A percentile compares a stretch with the other conserved stretches of the same genome.
Evolutionary conservation across 2,113 vertebrate genomes (phyloP).

Genomic region (Cinclus cinclus): DNA sequence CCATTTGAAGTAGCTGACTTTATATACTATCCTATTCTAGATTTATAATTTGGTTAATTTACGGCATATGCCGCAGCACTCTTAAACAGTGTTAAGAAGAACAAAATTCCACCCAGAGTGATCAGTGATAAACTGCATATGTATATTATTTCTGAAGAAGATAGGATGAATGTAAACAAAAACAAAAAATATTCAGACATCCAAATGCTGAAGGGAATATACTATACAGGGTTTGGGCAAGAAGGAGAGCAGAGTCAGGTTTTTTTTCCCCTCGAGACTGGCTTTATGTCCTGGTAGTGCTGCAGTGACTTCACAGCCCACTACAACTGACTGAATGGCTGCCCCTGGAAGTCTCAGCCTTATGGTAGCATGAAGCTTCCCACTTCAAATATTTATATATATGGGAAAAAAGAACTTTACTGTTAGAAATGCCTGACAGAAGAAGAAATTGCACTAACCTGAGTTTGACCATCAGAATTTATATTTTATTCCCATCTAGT

Average conservation of each 20-base stretch:
- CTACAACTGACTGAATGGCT: background rate
- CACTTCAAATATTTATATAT: background rate
- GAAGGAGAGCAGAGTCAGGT: background rate
- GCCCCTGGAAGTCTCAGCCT: background rate
- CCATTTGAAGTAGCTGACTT: background rate
- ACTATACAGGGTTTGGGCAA: background rate
- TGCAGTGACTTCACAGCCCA: background rate
- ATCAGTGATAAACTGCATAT: background rate
- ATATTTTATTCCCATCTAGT: rapidly evolving
- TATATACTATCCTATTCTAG: background rate
- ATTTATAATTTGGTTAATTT: background rate
- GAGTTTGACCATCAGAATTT: background rate
- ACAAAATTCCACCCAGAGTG: background rate
- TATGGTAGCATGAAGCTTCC: background rate
- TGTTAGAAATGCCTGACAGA: background rate
- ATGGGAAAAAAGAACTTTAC: background rate
- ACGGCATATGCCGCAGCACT: background rate
- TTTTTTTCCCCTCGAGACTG: background rate
- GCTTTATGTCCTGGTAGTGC: background rate
- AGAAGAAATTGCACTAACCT: background rate
- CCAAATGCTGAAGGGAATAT: background rate
- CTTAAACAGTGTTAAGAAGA: background rate
- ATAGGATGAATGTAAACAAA: background rate
- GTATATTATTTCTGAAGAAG: background rate
- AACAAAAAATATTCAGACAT: background rate